A percentile compares a stretch with the other conserved stretches of the same genome.
These are phyloP conservation scores for Danaus plexippus DNA, from an alignment of 1,140 invertebrate species.

Conservation along the genomic window DNA sequence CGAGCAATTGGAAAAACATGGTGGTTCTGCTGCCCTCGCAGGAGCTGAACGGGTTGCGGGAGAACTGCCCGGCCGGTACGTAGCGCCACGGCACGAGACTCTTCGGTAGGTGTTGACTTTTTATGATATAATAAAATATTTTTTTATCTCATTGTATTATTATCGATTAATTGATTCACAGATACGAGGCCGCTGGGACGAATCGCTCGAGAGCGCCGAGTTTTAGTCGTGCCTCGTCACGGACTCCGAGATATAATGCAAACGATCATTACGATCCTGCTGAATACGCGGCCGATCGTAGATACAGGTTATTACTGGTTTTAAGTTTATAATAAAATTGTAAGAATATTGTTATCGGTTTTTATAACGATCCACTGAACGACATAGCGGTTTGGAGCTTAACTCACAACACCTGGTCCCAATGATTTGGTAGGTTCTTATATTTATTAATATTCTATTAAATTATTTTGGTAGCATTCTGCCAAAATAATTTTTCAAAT, in stretches of 20 bases:
- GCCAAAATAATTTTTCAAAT: no score
- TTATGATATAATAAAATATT: conserved; percentile 5
- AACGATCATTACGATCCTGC: conserved; percentile 61
- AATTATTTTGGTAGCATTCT: no score
- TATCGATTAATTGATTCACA: conserved; percentile 20
- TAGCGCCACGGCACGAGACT: conserved; percentile 45
- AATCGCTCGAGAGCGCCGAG: conserved; percentile 51
- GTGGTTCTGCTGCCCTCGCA: conserved; percentile 47
- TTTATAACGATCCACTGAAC: no score
- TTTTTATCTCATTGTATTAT: conserved; percentile 1
- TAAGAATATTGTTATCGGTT: no score
- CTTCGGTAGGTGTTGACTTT: conserved; percentile 33
- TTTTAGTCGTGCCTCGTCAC: conserved; percentile 50
- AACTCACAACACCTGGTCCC: no score
- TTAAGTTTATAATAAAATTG: no score
- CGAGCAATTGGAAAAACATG: conserved; percentile 88
- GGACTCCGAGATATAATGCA: conserved; percentile 55
- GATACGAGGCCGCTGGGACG: conserved; percentile 51
- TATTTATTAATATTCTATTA: no score
- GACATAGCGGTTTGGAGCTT: no score
- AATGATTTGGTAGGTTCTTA: no score
- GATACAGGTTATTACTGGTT: conserved; percentile 50
- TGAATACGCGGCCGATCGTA: conserved; percentile 63
- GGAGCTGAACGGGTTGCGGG: conserved; percentile 44
- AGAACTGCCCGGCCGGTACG: conserved; percentile 42